Evolutionary conservation across 2,888 invertebrate genomes (phyloP), one percentile per base, ranked within the genome.

Genomic region (Mystacides longicornis): DNA sequence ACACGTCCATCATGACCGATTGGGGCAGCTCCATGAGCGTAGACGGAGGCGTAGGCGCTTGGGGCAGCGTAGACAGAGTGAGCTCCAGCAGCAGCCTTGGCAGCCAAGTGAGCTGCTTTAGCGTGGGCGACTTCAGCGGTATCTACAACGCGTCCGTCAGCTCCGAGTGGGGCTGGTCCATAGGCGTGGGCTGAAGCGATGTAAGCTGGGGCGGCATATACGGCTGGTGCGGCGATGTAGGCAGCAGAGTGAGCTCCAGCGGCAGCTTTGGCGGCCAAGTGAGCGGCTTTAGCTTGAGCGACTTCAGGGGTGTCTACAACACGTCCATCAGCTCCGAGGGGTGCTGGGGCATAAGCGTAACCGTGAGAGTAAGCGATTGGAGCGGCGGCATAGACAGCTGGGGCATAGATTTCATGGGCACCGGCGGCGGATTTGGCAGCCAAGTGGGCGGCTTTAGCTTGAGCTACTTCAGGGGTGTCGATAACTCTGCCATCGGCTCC

Each of bases 381-480:
- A 14, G 37, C 33, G 23, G 46, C 46, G 19, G 31, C 21, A 18
- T 46, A 46, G 7, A 18, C 20, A 4, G 54, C 49, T n/a, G n/a
- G n/a, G n/a, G n/a, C n/a, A n/a, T n/a, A n/a, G n/a, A n/a, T n/a
- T 37, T 3, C 49, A 27, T 50, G 56, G 45, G 45, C 54, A 37
- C 37, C 37, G 14, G 37, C 59, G 19, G 77, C 75, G 55, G 80
- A 78, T 64, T 78, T 78, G 37, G 60, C 60, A 37, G 60, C 60
- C 16, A 81, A 73, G 69, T 82, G 82, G 48, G 78, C 75, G 55
- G 80, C 78, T 64, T 78, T 78, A 33, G 81, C 82, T 60, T 78
- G 79, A 59, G 81, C 80, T 43, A 82, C 82, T 67, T 81, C 82
- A 57, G 81, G 81, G 49, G 80, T 81, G 69, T 81, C 82, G 21